Evolutionary conservation across 2,888 invertebrate genomes (phyloP).

Genomic region (Caenorhabditis wallacei): DNA sequence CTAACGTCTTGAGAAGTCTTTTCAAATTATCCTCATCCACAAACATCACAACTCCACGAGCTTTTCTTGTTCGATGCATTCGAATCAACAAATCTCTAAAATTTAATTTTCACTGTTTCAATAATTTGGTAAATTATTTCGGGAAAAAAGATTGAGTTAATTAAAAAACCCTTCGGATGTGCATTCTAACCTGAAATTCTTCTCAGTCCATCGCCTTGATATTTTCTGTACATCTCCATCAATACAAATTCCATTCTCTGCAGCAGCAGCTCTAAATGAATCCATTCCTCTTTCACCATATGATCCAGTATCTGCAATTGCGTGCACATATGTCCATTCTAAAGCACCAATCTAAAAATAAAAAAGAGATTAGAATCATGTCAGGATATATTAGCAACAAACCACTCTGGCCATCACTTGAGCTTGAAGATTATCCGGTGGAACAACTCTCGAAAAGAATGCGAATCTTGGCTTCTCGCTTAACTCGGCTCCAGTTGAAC

Average conservation of each 20-base stretch:
- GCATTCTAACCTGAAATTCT: slow-evolving; percentile 78
- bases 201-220: slow-evolving; percentile 78
- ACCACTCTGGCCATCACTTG: slow-evolving; percentile 88
- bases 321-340: slow-evolving; percentile 90
- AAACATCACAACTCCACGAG: slow-evolving; percentile 88
- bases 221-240: slow-evolving; percentile 85
- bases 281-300: slow-evolving; percentile 86
- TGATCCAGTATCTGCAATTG: slow-evolving; percentile 89
- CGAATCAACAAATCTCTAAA: slow-evolving; percentile 86
- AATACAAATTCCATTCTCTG: slow-evolving; percentile 85
- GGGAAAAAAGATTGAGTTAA: neutral
- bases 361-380: neutral
- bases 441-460: slow-evolving; percentile 88
- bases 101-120: neutral
- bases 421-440: slow-evolving; percentile 88
- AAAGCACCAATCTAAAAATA: slow-evolving; percentile 85
- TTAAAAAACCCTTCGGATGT: neutral
- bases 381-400: slow-evolving; percentile 9
- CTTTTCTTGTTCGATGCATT: slow-evolving; percentile 85
- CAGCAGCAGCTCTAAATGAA: slow-evolving; percentile 79
- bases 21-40: slow-evolving; percentile 88
- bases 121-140: too few relatives aligned
- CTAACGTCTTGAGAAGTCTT: slow-evolving; percentile 68
- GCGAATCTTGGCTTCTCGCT: slow-evolving; percentile 88
- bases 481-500: slow-evolving; percentile 88